Evolutionary conservation across 1,140 invertebrate species (phyloP), one percentile per base, ranked within the genome.

Genomic region (Drosophila ercepeae): DNA sequence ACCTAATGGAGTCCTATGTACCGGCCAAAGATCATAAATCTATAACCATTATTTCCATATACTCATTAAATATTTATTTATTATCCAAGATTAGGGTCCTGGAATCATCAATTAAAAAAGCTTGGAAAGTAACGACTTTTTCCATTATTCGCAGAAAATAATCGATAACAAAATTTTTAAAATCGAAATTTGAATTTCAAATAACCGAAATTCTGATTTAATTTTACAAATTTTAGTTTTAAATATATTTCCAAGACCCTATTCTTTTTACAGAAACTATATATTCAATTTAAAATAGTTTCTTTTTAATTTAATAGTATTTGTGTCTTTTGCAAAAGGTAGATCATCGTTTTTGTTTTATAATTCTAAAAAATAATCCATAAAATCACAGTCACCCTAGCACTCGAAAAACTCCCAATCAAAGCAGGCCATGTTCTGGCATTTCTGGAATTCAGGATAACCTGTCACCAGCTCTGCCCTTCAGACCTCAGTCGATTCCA

Each of bases 1-100:
- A 91, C 64, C 81, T 91, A 53, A 81, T 90, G 83, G 90, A 91
- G 68, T 90, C 88, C 70, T 91, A 91, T 89, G 91, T 91, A 90
- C 73, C 73, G 63, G 59, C 61, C 41, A 23, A 55, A 54, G 54
- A 39, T 59, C 52, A 55, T 44, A 42, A 57, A 50, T 25, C 49
- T 25, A n/a, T 27, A 13, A 21, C 8, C 57, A 53, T 41, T 39
- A 25, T 3, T 34, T 27, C 25, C 29, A 32, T n/a, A 32, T 16
- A 27, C 2, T n/a, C 39, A 41, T 9, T 32, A 21, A 2, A 2
- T 11, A 14, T 32, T 32, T 5, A 6, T 16, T 46, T 16, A 46
- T 32, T 32, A 11, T 32, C 27, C 27, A 32, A 32, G 29, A 32
- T 11, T 32, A n/a, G 3, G 11, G 29, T 32, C 9, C 29, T 32